phyloP scores from a whole-genome alignment of 2,113 vertebrate genomes.

The Propithecus coquereli region DNA sequence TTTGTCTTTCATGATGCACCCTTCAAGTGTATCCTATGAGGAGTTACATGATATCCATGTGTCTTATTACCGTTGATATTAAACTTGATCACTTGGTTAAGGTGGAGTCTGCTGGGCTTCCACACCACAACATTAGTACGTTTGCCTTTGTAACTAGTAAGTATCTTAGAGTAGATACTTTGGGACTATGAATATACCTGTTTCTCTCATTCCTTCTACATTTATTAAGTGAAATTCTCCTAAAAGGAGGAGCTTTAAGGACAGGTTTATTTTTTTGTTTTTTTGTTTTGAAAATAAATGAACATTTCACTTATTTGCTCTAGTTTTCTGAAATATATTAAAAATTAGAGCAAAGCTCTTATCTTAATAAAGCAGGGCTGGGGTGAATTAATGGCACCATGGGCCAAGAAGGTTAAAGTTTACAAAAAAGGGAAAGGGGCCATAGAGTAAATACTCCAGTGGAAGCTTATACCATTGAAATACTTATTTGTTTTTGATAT shows the following conservation, averaged over 20 bases:
- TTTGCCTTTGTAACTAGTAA: background rate
- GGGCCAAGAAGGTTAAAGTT: background rate
- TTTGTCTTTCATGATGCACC: background rate
- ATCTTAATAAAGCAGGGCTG: background rate
- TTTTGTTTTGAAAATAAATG: background rate
- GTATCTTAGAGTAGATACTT: background rate
- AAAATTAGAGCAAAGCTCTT: background rate
- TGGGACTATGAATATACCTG: background rate
- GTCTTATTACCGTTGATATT: background rate
- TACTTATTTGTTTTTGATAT: background rate
- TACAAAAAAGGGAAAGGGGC: background rate
- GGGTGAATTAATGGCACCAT: background rate
- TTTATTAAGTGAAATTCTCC: background rate
- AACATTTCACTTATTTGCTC: background rate
- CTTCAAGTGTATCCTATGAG: background rate
- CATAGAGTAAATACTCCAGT: background rate
- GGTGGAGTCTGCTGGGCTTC: background rate
- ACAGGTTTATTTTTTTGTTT: background rate
- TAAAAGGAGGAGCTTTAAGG: background rate
- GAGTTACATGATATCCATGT: background rate
- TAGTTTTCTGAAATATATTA: constrained; percentile 23
- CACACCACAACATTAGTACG: background rate
- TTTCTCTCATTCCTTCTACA: background rate
- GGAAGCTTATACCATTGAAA: background rate
- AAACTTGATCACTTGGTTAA: background rate